Conservation (phyloP, 2,888 invertebrate genomes). For the Biston betularia region DNA sequence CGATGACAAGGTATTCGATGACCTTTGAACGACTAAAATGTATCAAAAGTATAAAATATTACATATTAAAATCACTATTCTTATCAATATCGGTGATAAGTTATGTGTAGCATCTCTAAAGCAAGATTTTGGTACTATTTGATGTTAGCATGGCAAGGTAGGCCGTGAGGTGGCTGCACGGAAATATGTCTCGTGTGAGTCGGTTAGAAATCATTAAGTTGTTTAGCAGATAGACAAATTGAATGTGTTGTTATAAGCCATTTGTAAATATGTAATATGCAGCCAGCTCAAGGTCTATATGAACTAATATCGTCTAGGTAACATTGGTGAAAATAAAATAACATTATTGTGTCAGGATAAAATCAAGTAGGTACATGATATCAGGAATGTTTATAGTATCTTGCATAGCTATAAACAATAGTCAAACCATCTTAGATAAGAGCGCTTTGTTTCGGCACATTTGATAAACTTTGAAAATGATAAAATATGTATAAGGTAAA, state of each 20-base stretch:
- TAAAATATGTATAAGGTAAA: slow-evolving; percentile 41
- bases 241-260: background rate
- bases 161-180: slow-evolving; percentile 8
- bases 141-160: slow-evolving; percentile 32
- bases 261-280: background rate
- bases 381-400: slow-evolving; percentile 16
- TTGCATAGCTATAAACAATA: slow-evolving; percentile 21
- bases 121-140: slow-evolving; percentile 72
- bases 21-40: slow-evolving; percentile 81
- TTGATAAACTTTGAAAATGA: slow-evolving; percentile 41
- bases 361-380: slow-evolving; percentile 1
- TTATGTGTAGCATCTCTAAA: slow-evolving; percentile 75
- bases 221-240: background rate
- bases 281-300: slow-evolving; percentile 9
- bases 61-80: slow-evolving; percentile 77
- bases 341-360: slow-evolving; percentile 19
- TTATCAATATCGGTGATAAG: slow-evolving; percentile 74
- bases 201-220: background rate
- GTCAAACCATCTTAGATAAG: slow-evolving; percentile 13
- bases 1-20: slow-evolving; percentile 84
- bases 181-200: background rate
- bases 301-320: slow-evolving; percentile 20
- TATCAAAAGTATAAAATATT: slow-evolving; percentile 84
- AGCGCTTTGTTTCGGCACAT: slow-evolving; percentile 23
- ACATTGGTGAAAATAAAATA: slow-evolving; percentile 36